A percentile compares a stretch with the other conserved stretches of the same genome.
phyloP scores from a whole-genome alignment of 2,113 vertebrate genomes.

The Hemiscyllium ocellatum region DNA sequence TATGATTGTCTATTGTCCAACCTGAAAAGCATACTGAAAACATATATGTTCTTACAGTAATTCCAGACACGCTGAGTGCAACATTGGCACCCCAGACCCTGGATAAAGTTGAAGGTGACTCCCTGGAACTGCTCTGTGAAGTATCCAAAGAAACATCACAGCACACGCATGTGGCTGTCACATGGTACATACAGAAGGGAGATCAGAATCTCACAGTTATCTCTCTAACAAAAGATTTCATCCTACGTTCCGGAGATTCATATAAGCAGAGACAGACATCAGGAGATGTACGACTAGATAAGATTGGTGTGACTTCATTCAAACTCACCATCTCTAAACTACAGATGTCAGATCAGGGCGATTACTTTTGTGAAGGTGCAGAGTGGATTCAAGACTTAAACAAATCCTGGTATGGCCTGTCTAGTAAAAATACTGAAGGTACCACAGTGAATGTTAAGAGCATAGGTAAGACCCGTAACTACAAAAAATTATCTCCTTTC shows the following conservation, averaged over 20 bases:
- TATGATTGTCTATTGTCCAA: neutral
- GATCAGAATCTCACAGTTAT: constrained; percentile 50
- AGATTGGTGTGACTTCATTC: constrained; percentile 59
- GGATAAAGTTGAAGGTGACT: constrained; percentile 55
- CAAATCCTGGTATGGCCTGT: constrained; percentile 66
- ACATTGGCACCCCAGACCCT: constrained; percentile 50
- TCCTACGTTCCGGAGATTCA: constrained; percentile 57
- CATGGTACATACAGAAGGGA: constrained; percentile 62
- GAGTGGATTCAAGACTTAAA: constrained; percentile 89
- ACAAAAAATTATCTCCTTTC: neutral
- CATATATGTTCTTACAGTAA: constrained; percentile 57
- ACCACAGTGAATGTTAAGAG: constrained; percentile 41
- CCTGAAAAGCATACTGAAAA: neutral
- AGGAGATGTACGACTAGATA: constrained; percentile 60
- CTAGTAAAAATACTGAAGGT: constrained; percentile 51
- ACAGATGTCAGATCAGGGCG: constrained; percentile 62
- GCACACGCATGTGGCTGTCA: constrained; percentile 80
- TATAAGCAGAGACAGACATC: constrained; percentile 59
- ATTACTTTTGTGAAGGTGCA: constrained; percentile 64
- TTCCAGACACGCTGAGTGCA: constrained; percentile 68
- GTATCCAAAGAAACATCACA: constrained; percentile 70
- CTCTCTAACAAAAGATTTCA: constrained; percentile 70
- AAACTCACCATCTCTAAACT: constrained; percentile 56
- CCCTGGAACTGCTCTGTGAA: constrained; percentile 63
- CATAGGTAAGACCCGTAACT: constrained; percentile 46